phyloP scores from a whole-genome alignment of 2,113 vertebrate genomes.

The Pelodiscus sinensis region DNA sequence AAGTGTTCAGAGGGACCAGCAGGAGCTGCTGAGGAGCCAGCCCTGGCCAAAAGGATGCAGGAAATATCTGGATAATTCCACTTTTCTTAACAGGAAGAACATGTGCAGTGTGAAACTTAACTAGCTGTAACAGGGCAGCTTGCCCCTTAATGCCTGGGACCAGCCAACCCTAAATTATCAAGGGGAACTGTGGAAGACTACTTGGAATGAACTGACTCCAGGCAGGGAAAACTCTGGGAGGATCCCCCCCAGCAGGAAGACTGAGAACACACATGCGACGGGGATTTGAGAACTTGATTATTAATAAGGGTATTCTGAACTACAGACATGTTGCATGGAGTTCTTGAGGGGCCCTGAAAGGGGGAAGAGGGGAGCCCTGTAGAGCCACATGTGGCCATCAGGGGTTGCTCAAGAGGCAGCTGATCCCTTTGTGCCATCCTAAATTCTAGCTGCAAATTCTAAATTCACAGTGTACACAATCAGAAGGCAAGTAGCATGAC shows the following conservation, averaged over 20 bases:
- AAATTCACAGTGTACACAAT: neutral
- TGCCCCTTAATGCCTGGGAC: neutral
- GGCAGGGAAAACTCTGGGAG: neutral
- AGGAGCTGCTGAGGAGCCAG: neutral
- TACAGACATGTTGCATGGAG: neutral
- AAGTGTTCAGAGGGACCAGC: fast-evolving
- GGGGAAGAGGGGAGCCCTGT: neutral
- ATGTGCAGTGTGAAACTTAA: fast-evolving
- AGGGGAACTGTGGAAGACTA: too few relatives aligned
- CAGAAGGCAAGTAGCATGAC: neutral
- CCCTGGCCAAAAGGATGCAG: neutral
- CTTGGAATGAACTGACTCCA: neutral
- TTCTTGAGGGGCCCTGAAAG: neutral
- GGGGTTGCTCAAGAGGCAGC: neutral
- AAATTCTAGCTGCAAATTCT: neutral
- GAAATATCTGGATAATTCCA: neutral
- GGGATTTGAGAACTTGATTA: neutral
- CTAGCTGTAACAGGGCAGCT: neutral
- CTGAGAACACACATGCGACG: neutral
- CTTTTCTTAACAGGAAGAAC: fast-evolving
- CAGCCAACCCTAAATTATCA: neutral
- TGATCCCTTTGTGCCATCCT: neutral
- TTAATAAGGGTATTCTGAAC: neutral
- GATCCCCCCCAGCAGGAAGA: neutral
- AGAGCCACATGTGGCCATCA: neutral